Percentiles rank a stretch among this genome's conserved stretches.
Conservation (phyloP, 1,140 invertebrate species). For the Copidosoma floridanum region DNA sequence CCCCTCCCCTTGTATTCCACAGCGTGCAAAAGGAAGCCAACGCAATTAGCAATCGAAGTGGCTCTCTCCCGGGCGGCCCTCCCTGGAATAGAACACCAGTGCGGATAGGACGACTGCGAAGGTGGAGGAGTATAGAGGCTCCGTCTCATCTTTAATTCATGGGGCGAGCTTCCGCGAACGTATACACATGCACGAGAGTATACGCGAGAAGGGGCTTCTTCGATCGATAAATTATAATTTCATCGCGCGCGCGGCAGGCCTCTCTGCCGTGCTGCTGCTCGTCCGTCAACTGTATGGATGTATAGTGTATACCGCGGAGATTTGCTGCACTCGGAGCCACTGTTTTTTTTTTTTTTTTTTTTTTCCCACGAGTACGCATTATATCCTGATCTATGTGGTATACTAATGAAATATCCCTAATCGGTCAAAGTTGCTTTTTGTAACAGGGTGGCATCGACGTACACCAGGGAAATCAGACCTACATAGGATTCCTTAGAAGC, state of each 20-base stretch:
- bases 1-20: too few species aligned
- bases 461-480: too few species aligned
- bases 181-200: background rate
- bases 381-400: too few species aligned
- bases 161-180: constrained; percentile 48
- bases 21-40: constrained; percentile 34
- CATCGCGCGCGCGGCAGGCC: constrained; percentile 37
- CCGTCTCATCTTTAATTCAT: constrained; percentile 57
- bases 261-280: constrained; percentile 39
- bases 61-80: constrained; percentile 27
- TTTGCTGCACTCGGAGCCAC: too few species aligned
- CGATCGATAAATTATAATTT: constrained; percentile 58
- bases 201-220: too few species aligned
- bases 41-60: constrained; percentile 46
- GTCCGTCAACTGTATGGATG: constrained; percentile 42
- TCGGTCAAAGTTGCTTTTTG: too few species aligned
- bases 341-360: too few species aligned
- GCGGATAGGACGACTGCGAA: too few species aligned
- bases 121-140: background rate
- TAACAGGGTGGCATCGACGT: too few species aligned
- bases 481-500: too few species aligned
- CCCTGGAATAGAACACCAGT: background rate
- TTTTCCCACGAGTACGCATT: too few species aligned
- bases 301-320: constrained; percentile 11
- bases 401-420: too few species aligned